phyloP scores from a whole-genome alignment of 2,113 vertebrate genomes.

The Lepus timidus region DNA sequence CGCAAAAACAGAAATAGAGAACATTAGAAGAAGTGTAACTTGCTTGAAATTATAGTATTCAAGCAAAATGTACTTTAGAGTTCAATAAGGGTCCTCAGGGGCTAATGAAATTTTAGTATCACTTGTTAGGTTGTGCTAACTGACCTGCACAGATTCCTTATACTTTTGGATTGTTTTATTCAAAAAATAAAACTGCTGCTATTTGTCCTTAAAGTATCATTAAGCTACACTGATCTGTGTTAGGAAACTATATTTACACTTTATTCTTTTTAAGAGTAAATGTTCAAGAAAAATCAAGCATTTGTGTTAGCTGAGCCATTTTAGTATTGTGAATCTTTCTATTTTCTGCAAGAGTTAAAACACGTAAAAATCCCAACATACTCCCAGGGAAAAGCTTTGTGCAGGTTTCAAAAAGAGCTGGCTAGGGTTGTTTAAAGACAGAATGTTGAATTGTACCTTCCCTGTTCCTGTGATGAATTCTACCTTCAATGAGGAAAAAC shows the following conservation, averaged over 20 bases:
- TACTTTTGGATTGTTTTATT: not conserved
- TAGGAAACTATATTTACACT: not conserved
- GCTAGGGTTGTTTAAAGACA: slow-evolving; percentile 47
- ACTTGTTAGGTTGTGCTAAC: not conserved
- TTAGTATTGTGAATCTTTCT: slow-evolving; percentile 40
- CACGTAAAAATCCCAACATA: not conserved
- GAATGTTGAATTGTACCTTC: not conserved
- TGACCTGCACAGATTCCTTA: not conserved
- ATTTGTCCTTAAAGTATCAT: not conserved
- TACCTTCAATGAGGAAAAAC: slow-evolving; percentile 55
- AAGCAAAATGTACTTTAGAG: not conserved
- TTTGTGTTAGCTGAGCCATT: not conserved
- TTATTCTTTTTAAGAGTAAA: slow-evolving; percentile 6
- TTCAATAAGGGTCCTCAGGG: not conserved
- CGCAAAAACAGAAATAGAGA: not conserved
- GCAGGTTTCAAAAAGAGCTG: slow-evolving; percentile 35
- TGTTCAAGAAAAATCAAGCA: slow-evolving; percentile 50
- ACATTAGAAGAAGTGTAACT: not conserved
- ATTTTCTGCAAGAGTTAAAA: slow-evolving; percentile 54
- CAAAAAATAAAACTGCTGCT: not conserved
- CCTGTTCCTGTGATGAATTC: slow-evolving; percentile 43
- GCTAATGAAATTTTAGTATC: not conserved
- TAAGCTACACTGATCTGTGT: not conserved
- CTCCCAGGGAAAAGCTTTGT: not conserved
- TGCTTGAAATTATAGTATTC: not conserved